Evolutionary conservation across 2,113 vertebrate genomes (phyloP), one percentile per base, ranked within the genome.

Genomic region (Formicarius rufipectus): DNA sequence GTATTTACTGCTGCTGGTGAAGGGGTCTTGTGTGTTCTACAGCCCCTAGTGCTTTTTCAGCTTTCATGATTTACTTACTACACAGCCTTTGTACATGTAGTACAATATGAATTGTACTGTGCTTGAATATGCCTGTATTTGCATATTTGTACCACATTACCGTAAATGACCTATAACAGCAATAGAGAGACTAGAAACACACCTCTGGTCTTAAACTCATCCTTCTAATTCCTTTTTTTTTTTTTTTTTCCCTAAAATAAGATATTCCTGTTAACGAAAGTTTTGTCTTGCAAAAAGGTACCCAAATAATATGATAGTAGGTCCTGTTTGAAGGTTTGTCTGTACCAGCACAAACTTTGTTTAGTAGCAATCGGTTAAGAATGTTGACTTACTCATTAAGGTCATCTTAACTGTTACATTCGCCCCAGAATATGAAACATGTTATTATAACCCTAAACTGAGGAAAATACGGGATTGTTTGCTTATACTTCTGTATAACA

Each of bases 341-440:
- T 86, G 42, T 37, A 79, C 20, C 15, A 53, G 8, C 25, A 40
- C 12, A 90, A 37, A 17, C 44, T 79, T 90, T 40, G 6, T 62
- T 66, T 33, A 74, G 58, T 60, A 58, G 78, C 73, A 87, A 78
- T 84, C 72, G 59, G 17, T 55, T 71, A n/a, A 58, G 17, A 89
- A 71, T 30, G 23, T 4, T 71, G 42, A 27, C 45, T 56, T 73
- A 40, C 21, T 69, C 27, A 31, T 82, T 62, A 58, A 40, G 19
- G 8, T 84, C 68, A 60, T 83, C 37, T 73, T 85, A 84, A 84
- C 42, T 66, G 45, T 71, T 85, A 67, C 16, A 47, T 95, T 93
- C 64, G 66, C n/a, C 17, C 13, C 40, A 88, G 66, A 73, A 73
- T 82, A 44, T 94, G 72, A 94, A 95, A 84, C 94, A 89, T 84